A percentile compares a stretch with the other conserved stretches of the same genome.
These are phyloP conservation scores for Colletes collaris DNA, from an alignment of 2,888 invertebrate genomes.

Conservation along the genomic window DNA sequence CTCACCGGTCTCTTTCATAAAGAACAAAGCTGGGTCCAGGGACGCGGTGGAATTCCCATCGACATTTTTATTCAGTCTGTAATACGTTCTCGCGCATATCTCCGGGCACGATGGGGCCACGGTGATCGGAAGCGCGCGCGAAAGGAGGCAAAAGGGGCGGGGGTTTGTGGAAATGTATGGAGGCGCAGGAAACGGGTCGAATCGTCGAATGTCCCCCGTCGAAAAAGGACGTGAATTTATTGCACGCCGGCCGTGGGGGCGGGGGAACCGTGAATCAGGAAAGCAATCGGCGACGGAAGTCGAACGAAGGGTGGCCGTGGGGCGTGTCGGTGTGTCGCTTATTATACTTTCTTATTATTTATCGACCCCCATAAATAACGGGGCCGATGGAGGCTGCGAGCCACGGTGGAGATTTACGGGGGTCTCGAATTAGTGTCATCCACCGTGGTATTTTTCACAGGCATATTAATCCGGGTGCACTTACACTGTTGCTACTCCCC, in stretches of 20 bases:
- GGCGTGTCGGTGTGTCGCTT: conserved; percentile 55
- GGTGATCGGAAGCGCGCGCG: background rate
- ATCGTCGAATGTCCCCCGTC: conserved; percentile 44
- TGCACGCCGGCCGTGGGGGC: conserved; percentile 21
- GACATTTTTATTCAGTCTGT: conserved; percentile 44
- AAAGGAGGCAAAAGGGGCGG: conserved; percentile 3
- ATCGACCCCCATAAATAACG: conserved; percentile 63
- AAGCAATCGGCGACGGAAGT: conserved; percentile 45
- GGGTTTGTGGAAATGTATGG: conserved; percentile 9
- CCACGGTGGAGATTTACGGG: conserved; percentile 56
- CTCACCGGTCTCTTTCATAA: background rate
- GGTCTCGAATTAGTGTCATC: conserved; percentile 61
- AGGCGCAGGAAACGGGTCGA: conserved; percentile 27
- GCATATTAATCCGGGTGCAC: conserved; percentile 52
- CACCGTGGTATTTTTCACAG: conserved; percentile 46
- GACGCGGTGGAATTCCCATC: conserved; percentile 14
- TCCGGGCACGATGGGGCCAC: conserved; percentile 1
- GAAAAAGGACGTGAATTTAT: conserved; percentile 63
- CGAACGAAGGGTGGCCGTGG: conserved; percentile 13
- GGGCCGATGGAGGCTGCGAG: conserved; percentile 5
- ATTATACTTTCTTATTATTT: conserved; percentile 71
- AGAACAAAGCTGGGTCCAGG: background rate
- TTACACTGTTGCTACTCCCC: background rate
- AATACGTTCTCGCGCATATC: conserved; percentile 21
- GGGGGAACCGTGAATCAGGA: conserved; percentile 24